Evolutionary conservation across 2,797 vertebrate genomes (phyloP), one percentile per base, ranked within the genome.

Genomic region (Onychomys torridus): DNA sequence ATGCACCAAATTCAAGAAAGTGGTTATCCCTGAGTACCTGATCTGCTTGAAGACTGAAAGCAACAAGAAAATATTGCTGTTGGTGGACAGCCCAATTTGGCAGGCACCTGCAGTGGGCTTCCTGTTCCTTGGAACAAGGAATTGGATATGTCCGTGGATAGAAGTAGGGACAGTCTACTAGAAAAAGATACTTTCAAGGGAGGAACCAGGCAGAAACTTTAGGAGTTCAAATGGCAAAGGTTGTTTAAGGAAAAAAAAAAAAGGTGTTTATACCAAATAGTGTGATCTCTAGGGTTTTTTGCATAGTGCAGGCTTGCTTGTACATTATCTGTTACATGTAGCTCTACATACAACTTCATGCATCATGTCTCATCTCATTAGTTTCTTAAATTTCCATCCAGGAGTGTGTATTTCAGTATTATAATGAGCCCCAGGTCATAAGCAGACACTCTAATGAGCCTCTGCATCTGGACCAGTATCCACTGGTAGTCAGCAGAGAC

Each of bases 1-100:
- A 87, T 69, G 49, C 16, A 13, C 29, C 25, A 59, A 75, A 55
- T 40, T 76, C 55, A 23, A 27, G 40, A 89, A 13, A 69, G 12
- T n/a, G n/a, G 84, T 92, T 86, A 86, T 69, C 55, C 59, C 29
- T 84, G 37, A 91, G 34, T 92, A 65, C 57, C 29, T 84, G 34
- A 43, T 46, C 61, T 65, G 1, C 23, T 46, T 75, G 4, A 69
- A 83, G 14, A 46, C 17, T 57, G 12, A 49, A 67, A 11, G 23
- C 9, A 71, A 19, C 27, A 79, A 88, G 84, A 32, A 76, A 73
- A 84, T n/a, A 89, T 17, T 52, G 43, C 32, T 9, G 25, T 69
- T n/a, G 40, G 82, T 84, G 5, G 17, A 23, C 63, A 84, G 29
- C 40, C 61, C 59, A 32, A 17, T 65, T 84, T 65, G 27, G 40